Base-by-base conservation (phyloP, 2,888 invertebrate species). In the Cenopis cana region DNA sequence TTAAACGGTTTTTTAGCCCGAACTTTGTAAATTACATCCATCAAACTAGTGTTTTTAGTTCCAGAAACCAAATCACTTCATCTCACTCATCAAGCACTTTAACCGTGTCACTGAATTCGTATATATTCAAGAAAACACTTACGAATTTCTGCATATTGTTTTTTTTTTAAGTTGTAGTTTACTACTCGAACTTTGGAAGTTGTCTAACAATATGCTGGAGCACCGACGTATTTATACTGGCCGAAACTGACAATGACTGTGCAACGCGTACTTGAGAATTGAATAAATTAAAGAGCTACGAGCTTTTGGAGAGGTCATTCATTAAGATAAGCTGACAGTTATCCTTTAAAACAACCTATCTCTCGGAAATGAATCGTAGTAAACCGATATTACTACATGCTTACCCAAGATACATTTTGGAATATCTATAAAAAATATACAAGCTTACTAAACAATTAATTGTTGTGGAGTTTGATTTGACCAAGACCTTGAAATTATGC, bases 71-170 rank as follows among this genome's bases (percentile, higher is more conserved):
- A 65, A 52, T 36, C 24, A 56, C 61, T 41, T 18, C 14, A 41
- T 41, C 8, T 61, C 36, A n/a, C 57, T 1, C 11, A n/a, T 11
- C 12, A 11, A 14, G 5, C 36, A 57, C 20, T 38, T 54, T 11
- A 24, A 33, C n/a, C 14, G 36, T 46, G 36, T 33, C 61, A 59
- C 59, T 36, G 62, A 29, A 20, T 36, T 18, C 41, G 10, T 41
- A 18, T n/a, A 3, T 49, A 36, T 57, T 49, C n/a, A 29, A 50
- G 18, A 50, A 50, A 29, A 59, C 74, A 91, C 92, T 92, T 86
- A 92, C 92, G 82, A 92, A 82, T 83, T 79, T 83, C 87, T 91
- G 88, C 92, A 92, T 76, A 68, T 69, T 71, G 68, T 76, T 75
- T 81, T 78, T 76, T 5, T 82, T 77, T 76, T 78, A 73, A 75